Base-by-base conservation (phyloP, 2,888 invertebrate genomes). In the Teleogryllus oceanicus region DNA sequence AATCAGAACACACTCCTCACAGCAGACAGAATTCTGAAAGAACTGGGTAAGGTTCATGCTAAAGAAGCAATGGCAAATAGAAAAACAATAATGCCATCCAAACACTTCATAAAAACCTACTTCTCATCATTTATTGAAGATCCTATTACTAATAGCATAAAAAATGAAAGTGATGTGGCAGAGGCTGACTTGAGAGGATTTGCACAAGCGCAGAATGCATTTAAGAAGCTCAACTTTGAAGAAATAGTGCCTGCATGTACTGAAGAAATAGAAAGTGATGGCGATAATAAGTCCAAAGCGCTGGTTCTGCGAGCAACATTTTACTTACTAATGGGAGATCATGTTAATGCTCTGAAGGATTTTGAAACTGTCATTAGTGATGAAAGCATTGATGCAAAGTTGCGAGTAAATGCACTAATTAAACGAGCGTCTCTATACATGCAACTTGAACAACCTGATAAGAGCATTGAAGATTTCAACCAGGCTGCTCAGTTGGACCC, bases 1-100 rank as follows among this genome's bases (percentile, higher is more conserved):
- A 96, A 96, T 85, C 93, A 93, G 84, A 91, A 90, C 82, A 93
- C 94, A 37, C 88, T 98, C 49, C 88, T 92, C 81, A 93, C 94
- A 88, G 97, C 97, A 49, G 98, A 98, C 87, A 91, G 94, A 79
- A 92, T 98, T 79, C 89, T 98, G 13, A 96, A 96, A 86, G 93
- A 94, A 83, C 90, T 96, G 81, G 94, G 96, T 86, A 85, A 49
- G 37, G 20, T 75, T 82, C 94, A 94, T 85, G 95, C 95, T 0
- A 90, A 92, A n/a, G 93, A 94, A 85, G 92, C 93, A 11, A 90
- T 94, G 84, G 89, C 90, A 77, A 91, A 89, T 78, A 91, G 92
- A 83, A 89, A 90, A 82, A 93, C 94, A 1, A 88, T 93, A 3
- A 91, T 96, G 89, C 96, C 97, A 24, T 96, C 97, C 0, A 92